Base-by-base conservation (phyloP, 2,113 vertebrate species). In the Zosterops pallidus region DNA sequence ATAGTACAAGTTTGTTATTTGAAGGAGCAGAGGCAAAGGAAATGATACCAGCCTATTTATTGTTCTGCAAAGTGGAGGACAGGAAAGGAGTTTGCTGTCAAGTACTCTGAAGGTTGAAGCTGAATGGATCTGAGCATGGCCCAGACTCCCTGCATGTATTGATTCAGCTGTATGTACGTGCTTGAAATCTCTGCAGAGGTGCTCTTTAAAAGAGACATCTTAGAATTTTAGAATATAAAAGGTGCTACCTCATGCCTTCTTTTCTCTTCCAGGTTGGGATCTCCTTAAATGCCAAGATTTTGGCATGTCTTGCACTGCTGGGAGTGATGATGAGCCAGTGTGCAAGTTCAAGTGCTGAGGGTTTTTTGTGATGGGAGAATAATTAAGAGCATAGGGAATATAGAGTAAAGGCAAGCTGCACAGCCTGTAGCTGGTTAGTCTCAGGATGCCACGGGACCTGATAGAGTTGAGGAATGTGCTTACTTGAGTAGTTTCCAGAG, bases 21-120 rank as follows among this genome's bases (percentile, higher is more conserved):
- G 90, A 86, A 94, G 85, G 62, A 50, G 57, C 62, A 90, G 65
- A 89, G 78, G 82, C 56, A 55, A 78, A 93, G 65, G 82, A 87
- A 94, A 83, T 53, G 2, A 76, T 87, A 59, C 60, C 77, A 44
- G 84, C 59, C 63, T 92, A 35, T 65, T 71, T 89, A 69, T 81
- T 92, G 63, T 77, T 86, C 47, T 86, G 71, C 35, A 81, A 67
- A 68, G 80, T 83, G 60, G 77, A 80, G 80, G 92, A 31, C 49
- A 71, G 63, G 50, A 55, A 84, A 35, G 62, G 60, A 82, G 64
- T 88, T 93, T 77, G 41, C 85, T 80, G 85, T 95, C 59, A 74
- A 77, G 47, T 93, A 10, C 39, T 69, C 49, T 46, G 83, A 80
- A 86, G 72, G 50, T 83, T 93, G 71, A 53, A 37, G 16, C 46